phyloP scores from a whole-genome alignment of 2,797 vertebrate genomes.

The Catostomus latipinnis region DNA sequence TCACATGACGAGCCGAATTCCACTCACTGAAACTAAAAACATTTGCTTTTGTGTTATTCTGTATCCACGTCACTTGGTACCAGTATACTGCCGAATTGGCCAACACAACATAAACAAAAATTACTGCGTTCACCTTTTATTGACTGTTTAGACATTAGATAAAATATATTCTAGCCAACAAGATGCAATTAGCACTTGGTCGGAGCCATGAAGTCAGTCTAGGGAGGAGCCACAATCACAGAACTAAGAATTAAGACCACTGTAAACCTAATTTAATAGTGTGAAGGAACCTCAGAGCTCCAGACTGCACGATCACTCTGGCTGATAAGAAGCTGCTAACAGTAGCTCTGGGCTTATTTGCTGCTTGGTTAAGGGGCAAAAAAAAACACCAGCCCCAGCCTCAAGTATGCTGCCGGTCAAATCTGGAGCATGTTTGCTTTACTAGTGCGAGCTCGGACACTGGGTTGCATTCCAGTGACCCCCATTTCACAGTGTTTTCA shows the following conservation, averaged over 20 bases:
- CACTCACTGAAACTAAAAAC: too few species aligned
- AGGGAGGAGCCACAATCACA: conserved; percentile 25
- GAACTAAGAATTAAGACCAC: conserved; percentile 25
- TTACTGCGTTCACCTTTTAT: not conserved
- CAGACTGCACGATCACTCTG: conserved; percentile 70
- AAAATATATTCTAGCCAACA: conserved; percentile 26
- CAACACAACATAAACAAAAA: not conserved
- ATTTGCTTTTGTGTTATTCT: too few species aligned
- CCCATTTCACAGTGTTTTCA: conserved; percentile 57
- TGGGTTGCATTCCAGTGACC: conserved; percentile 42
- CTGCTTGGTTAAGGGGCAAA: conserved; percentile 67
- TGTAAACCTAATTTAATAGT: conserved; percentile 63
- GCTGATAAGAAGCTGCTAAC: conserved; percentile 67
- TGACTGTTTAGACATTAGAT: conserved; percentile 29
- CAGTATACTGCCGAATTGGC: too few species aligned
- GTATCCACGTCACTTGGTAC: not conserved
- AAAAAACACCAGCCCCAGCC: conserved; percentile 58
- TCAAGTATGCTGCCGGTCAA: conserved; percentile 56
- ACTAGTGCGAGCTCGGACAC: conserved; percentile 61
- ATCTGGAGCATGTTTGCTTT: conserved; percentile 63
- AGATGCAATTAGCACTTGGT: conserved; percentile 37
- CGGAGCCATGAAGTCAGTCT: conserved; percentile 30
- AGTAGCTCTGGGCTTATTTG: conserved; percentile 68
- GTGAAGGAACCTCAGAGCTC: conserved; percentile 60
- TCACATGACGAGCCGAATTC: too few species aligned